These are phyloP conservation scores for Pardosa pseudoannulata DNA, from an alignment of 2,888 invertebrate species.

Conservation along the genomic window DNA sequence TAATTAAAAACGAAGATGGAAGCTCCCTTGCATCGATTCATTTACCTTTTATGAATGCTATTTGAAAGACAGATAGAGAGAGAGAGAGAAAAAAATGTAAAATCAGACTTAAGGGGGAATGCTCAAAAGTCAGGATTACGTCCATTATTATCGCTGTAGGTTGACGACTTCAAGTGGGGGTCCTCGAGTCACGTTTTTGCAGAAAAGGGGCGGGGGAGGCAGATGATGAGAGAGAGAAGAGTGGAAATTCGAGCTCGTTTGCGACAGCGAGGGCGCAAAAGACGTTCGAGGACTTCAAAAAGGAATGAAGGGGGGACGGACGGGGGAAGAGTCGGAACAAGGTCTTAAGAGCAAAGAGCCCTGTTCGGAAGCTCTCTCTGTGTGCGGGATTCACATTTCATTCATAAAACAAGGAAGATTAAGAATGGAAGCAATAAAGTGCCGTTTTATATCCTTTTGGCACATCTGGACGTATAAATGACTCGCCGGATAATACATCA, in stretches of 20 bases:
- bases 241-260: slow-evolving; percentile 51
- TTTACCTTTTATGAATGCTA: slow-evolving; percentile 18
- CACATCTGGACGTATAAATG: too few relatives aligned
- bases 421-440: background rate
- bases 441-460: background rate
- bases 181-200: slow-evolving; percentile 60
- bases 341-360: background rate
- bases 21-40: slow-evolving; percentile 9
- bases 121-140: slow-evolving; percentile 52
- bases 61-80: background rate
- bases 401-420: background rate
- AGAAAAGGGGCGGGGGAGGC: slow-evolving; percentile 24
- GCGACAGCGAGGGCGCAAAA: slow-evolving; percentile 38
- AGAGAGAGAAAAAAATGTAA: slow-evolving; percentile 12
- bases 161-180: slow-evolving; percentile 43
- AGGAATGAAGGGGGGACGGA: slow-evolving; percentile 17
- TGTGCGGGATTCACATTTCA: background rate
- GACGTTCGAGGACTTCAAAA: slow-evolving; percentile 22
- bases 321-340: background rate
- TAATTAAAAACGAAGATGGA: slow-evolving; percentile 23
- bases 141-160: slow-evolving; percentile 56
- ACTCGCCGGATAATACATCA: too few relatives aligned
- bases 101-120: slow-evolving; percentile 11
- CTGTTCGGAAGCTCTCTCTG: background rate
- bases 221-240: background rate